These are phyloP conservation scores for Cliona cf. orientalis DNA, from an alignment of 37 sponge, comb jelly and placozoan genomes.

Conservation along the genomic window DNA sequence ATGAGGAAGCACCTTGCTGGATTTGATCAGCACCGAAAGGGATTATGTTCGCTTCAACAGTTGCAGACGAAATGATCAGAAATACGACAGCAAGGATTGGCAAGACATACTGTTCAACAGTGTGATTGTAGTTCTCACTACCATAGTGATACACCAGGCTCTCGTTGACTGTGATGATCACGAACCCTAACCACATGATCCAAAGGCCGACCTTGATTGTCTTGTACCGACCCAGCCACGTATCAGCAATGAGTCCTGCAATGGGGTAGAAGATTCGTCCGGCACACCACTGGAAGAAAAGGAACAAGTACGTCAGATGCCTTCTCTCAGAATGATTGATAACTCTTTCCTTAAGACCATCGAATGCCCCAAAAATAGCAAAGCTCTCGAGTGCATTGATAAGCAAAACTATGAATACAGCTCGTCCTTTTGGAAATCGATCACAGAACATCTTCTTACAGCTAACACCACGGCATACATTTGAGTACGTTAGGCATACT, in stretches of 20 bases:
- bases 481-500: not conserved
- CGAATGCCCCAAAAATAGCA: constrained; percentile 21
- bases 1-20: constrained; percentile 40
- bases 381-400: constrained; percentile 37
- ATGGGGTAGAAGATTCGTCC: constrained; percentile 51
- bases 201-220: constrained; percentile 55
- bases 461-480: not conserved
- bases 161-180: constrained; percentile 4
- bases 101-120: too few relatives aligned
- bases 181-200: constrained; percentile 32
- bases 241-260: constrained; percentile 50
- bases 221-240: constrained; percentile 33
- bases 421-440: constrained; percentile 38
- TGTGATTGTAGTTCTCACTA: too few relatives aligned
- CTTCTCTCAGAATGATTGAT: not conserved
- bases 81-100: constrained; percentile 5
- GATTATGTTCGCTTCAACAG: constrained; percentile 44
- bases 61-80: constrained; percentile 10
- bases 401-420: constrained; percentile 3
- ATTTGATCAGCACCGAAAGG: constrained; percentile 55
- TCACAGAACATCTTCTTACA: constrained; percentile 9
- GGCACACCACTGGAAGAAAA: not conserved
- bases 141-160: too few relatives aligned
- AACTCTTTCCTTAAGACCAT: not conserved
- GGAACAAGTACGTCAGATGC: not conserved